Conservation (phyloP, 2,888 invertebrate species). For the Euclidia mi region DNA sequence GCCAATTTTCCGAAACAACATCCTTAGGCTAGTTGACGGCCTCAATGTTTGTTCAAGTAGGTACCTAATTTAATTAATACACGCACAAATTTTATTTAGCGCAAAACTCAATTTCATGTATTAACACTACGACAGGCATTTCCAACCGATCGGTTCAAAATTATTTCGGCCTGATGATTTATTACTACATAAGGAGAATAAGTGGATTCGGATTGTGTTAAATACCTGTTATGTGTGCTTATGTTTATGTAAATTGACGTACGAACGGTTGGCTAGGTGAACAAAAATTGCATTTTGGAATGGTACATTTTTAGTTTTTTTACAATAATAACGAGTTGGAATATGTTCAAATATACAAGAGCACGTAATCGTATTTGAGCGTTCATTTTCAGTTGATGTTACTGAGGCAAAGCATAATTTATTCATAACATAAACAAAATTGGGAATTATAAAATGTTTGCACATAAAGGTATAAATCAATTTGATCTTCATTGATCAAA, state of each 20-base stretch:
- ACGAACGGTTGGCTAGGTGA: background rate
- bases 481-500: no score
- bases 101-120: constrained; percentile 75
- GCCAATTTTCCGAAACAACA: constrained; percentile 65
- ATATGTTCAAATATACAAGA: no score
- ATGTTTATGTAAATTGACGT: background rate
- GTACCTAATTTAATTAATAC: constrained; percentile 79
- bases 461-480: no score
- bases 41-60: constrained; percentile 67
- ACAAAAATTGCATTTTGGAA: no score
- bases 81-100: constrained; percentile 71
- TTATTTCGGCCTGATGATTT: constrained; percentile 59
- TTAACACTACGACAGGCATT: constrained; percentile 65
- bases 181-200: constrained; percentile 48
- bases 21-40: constrained; percentile 56
- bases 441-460: no score
- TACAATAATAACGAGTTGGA: no score
- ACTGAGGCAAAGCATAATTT: no score
- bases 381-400: no score
- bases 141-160: constrained; percentile 55
- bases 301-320: no score
- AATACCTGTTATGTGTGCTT: constrained; percentile 21
- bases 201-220: constrained; percentile 36
- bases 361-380: no score
- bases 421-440: no score